These are phyloP conservation scores for Halcyon smyrnensis DNA, from an alignment of 2,797 vertebrate species.

Conservation along the genomic window DNA sequence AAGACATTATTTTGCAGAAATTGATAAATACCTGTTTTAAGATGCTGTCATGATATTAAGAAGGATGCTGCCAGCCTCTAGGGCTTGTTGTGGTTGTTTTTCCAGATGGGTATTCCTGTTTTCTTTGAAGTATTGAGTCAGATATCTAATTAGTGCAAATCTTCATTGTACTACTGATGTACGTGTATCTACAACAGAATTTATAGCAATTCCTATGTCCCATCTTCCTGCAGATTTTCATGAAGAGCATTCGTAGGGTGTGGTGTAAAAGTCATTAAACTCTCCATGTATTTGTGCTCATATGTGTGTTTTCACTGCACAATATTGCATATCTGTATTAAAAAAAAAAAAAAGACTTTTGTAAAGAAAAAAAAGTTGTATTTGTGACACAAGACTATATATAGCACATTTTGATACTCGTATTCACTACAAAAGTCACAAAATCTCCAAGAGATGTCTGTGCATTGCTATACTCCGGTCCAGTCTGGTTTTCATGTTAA, in stretches of 20 bases:
- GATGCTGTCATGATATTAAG: not conserved
- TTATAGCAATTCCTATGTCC: not conserved
- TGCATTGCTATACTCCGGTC: not conserved
- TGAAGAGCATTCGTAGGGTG: not conserved
- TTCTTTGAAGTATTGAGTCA: not conserved
- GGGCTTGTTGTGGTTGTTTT: not conserved
- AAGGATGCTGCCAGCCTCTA: not conserved
- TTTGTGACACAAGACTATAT: not conserved
- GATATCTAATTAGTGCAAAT: not conserved
- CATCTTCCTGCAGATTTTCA: not conserved
- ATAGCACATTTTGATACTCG: not conserved
- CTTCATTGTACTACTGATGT: not conserved
- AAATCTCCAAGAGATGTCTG: not conserved
- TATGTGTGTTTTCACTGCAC: not conserved
- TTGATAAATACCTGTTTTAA: not conserved
- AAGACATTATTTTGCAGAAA: not conserved
- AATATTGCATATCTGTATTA: not conserved
- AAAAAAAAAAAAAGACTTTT: not conserved
- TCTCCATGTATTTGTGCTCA: not conserved
- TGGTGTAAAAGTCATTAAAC: not conserved
- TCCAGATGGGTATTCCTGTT: not conserved
- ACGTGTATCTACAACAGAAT: not conserved
- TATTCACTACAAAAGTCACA: not conserved
- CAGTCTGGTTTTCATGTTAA: conserved; percentile 12
- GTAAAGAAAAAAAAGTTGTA: not conserved